Evolutionary conservation across 1,140 invertebrate genomes (phyloP).

Genomic region (Venustaconcha ellipsiformis): DNA sequence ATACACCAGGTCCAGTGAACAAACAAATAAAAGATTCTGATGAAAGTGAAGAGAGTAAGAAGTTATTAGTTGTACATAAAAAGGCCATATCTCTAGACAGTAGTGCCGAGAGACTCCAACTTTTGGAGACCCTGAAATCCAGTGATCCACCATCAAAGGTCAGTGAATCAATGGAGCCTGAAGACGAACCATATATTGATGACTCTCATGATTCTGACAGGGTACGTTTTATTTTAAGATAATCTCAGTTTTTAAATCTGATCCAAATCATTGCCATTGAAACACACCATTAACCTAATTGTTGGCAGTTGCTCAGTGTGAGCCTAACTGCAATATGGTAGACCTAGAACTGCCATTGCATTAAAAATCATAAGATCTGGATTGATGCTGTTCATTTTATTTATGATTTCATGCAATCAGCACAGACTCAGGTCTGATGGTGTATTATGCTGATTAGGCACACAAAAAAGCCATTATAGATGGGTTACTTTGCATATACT

Average conservation of each 20-base stretch:
- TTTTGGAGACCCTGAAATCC: slow-evolving; percentile 28
- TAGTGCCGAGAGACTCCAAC: slow-evolving; percentile 29
- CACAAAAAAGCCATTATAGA: no score
- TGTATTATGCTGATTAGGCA: no score
- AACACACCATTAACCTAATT: no score
- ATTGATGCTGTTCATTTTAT: background rate
- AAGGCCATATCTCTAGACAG: slow-evolving; percentile 32
- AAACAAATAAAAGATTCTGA: slow-evolving; percentile 1
- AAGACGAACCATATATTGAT: slow-evolving; percentile 41
- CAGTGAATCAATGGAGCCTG: slow-evolving; percentile 24
- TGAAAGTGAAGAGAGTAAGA: slow-evolving; percentile 21
- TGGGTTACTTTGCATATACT: no score
- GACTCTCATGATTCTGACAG: slow-evolving; percentile 50
- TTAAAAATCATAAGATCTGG: background rate
- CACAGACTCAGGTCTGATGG: no score
- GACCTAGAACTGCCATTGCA: no score
- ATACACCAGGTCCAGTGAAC: no score
- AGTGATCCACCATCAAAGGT: slow-evolving; percentile 25
- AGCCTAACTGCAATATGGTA: no score
- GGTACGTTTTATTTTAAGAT: slow-evolving; percentile 26
- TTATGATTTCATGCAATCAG: background rate
- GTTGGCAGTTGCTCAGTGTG: no score
- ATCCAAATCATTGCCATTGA: no score
- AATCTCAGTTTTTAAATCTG: background rate
- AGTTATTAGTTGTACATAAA: slow-evolving; percentile 24